Conservation (phyloP, 30 jellyfish, hydroid and myxozoan genomes). For the Euphysa ruthae region DNA sequence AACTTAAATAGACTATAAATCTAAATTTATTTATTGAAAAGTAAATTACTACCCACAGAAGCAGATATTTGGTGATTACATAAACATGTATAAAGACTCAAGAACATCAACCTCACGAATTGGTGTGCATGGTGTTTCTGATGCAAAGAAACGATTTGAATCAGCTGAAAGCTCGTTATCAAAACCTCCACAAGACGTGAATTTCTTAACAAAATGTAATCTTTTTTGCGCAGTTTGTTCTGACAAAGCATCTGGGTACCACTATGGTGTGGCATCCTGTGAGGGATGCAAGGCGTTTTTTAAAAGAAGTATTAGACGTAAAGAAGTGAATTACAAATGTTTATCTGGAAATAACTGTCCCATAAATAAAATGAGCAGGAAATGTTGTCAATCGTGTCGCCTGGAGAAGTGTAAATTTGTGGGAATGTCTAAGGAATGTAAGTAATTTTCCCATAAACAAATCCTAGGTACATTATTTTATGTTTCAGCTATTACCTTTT, state of each 20-base stretch:
- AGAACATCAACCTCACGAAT: too few relatives aligned
- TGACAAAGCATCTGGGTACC: conserved; percentile 95
- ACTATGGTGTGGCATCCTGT: conserved; percentile 93
- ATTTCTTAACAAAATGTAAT: too few relatives aligned
- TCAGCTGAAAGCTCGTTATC: too few relatives aligned
- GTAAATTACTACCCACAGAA: too few relatives aligned
- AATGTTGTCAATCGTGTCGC: conserved; percentile 93
- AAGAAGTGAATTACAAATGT: conserved; percentile 78
- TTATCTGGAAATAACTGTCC: conserved; percentile 74
- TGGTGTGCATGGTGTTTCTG: too few relatives aligned
- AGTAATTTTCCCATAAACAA: conserved; percentile 11
- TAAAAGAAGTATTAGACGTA: conserved; percentile 70
- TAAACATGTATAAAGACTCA: too few relatives aligned
- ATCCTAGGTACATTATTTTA: background rate
- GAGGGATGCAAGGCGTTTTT: conserved; percentile 95
- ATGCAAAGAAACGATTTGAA: too few relatives aligned
- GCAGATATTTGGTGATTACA: too few relatives aligned
- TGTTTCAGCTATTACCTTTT: background rate
- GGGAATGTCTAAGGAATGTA: conserved; percentile 95
- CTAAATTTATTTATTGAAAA: too few relatives aligned
- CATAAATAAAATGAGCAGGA: conserved; percentile 83
- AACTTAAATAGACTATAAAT: too few relatives aligned
- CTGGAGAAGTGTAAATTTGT: conserved; percentile 80
- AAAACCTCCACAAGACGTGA: too few relatives aligned
- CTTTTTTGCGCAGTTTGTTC: too few relatives aligned